Evolutionary conservation across 92 coral and sea anemone genomes (phyloP).

Genomic region (Porites evermanni): DNA sequence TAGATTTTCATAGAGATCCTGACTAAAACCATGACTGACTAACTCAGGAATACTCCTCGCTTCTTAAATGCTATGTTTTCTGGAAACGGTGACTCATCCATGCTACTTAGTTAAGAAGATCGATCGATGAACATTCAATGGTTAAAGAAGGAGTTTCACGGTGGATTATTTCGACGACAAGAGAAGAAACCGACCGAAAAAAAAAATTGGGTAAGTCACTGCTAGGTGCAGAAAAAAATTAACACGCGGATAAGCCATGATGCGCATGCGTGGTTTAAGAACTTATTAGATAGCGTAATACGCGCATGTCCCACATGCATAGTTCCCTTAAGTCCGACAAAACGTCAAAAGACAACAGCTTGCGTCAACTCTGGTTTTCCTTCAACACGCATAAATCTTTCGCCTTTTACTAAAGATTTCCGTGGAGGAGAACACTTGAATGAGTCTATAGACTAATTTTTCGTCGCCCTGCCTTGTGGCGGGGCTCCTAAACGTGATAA

Average conservation of each 20-base stretch:
- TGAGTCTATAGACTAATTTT: conserved; percentile 98
- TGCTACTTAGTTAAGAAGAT: no score
- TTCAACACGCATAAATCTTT: conserved; percentile 85
- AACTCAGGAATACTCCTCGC: no score
- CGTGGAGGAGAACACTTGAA: conserved; percentile 94
- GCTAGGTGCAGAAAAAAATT: no score
- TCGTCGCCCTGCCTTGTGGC: conserved; percentile 95
- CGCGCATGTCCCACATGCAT: conserved; percentile 27
- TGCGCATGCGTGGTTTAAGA: conserved; percentile 27
- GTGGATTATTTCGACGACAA: not conserved
- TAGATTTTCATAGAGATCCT: no score
- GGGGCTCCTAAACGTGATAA: conserved; percentile 61
- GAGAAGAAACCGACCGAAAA: not conserved
- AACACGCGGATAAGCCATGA: no score
- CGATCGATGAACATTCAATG: no score
- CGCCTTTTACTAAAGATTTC: conserved; percentile 95
- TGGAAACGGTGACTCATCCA: no score
- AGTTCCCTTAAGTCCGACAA: not conserved
- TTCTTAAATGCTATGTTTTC: no score
- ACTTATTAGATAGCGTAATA: not conserved
- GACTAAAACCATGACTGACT: no score
- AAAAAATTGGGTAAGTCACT: not conserved
- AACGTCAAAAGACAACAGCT: rapidly evolving
- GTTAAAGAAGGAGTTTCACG: no score
- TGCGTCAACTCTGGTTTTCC: conserved; percentile 84